These are phyloP conservation scores for Neoaliturus tenellus DNA, from an alignment of 2,888 invertebrate species.

Conservation along the genomic window DNA sequence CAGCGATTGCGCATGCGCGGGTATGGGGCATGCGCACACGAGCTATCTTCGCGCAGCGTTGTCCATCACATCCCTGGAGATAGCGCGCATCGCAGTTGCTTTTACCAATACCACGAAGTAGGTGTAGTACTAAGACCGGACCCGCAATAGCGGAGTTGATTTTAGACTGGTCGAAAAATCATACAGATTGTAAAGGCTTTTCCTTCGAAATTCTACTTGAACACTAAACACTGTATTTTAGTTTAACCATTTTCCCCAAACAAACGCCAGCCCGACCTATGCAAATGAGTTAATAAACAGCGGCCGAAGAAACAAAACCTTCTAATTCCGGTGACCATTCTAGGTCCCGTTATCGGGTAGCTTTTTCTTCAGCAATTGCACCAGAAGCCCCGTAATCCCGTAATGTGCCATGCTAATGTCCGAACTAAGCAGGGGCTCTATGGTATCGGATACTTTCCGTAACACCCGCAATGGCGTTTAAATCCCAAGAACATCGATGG, in stretches of 20 bases:
- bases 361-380: constrained; percentile 36
- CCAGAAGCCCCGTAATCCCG: constrained; percentile 21
- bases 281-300: constrained; percentile 19
- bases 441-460: constrained; percentile 42
- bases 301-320: background rate
- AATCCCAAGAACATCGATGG: constrained; percentile 35
- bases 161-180: too few species aligned
- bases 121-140: too few species aligned
- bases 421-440: constrained; percentile 39
- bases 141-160: too few species aligned
- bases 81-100: background rate
- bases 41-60: background rate
- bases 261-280: background rate
- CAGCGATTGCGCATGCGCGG: background rate
- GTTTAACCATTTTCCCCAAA: too few species aligned
- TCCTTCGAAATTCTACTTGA: too few species aligned
- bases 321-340: background rate
- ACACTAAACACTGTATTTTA: too few species aligned
- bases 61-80: background rate
- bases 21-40: background rate
- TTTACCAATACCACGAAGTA: background rate
- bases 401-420: constrained; percentile 19
- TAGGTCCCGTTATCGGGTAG: background rate
- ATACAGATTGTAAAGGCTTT: too few species aligned
- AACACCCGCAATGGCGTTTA: constrained; percentile 26